Percentiles rank a stretch among this genome's conserved stretches.
Evolutionary conservation across 2,888 invertebrate genomes (phyloP).

Genomic region (Acleris literana): DNA sequence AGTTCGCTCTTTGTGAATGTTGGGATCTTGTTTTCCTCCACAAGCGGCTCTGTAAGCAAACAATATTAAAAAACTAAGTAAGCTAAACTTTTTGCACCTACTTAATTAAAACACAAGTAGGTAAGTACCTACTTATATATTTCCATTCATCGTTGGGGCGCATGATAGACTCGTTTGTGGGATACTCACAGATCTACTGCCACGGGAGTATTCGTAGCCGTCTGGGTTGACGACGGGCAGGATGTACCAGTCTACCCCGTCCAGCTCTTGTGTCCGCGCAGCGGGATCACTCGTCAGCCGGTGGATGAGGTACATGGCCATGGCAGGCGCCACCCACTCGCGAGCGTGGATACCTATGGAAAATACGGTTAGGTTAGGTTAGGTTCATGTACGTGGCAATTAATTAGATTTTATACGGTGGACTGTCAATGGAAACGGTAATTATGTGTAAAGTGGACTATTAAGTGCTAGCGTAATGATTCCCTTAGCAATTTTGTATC

Average conservation of each 20-base stretch:
- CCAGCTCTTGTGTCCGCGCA: slow-evolving; percentile 67
- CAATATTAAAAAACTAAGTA: background rate
- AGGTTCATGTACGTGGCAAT: no score
- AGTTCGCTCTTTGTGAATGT: slow-evolving; percentile 49
- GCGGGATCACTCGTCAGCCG: slow-evolving; percentile 70
- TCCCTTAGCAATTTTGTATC: no score
- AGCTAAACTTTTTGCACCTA: background rate
- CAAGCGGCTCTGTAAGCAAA: slow-evolving; percentile 77
- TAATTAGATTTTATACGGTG: no score
- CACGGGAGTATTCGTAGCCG: slow-evolving; percentile 86
- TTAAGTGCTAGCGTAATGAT: no score
- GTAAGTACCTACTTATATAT: no score
- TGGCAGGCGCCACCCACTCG: slow-evolving; percentile 86
- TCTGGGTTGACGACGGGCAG: slow-evolving; percentile 89
- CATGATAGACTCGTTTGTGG: no score
- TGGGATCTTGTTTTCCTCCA: slow-evolving; percentile 86
- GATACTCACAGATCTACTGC: slow-evolving; percentile 45
- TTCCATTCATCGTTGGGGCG: no score
- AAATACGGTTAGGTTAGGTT: background rate
- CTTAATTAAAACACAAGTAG: no score
- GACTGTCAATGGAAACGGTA: no score
- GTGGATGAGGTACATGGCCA: slow-evolving; percentile 83
- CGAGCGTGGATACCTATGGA: slow-evolving; percentile 84
- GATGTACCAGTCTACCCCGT: slow-evolving; percentile 86
- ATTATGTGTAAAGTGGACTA: no score